Base-by-base conservation (phyloP, 1,140 invertebrate species). In the Bombus vancouverensis region DNA sequence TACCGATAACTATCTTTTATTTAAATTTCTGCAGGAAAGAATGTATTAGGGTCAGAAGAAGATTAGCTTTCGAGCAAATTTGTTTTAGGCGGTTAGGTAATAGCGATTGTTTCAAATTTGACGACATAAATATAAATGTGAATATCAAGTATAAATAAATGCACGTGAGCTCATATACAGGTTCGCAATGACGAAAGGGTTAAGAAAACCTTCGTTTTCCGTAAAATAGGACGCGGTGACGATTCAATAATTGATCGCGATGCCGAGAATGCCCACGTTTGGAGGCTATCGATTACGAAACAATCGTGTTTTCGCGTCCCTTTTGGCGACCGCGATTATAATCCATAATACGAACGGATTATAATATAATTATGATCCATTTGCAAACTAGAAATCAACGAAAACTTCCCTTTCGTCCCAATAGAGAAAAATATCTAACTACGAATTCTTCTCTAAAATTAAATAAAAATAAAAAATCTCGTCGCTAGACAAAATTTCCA, bases 221-320 rank as follows among this genome's bases (percentile, higher is more conserved):
- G 28, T n/a, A 57, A 83, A 83, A 83, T 78, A 28, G 75, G 39
- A 79, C 76, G 32, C 13, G 9, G 37, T 39, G 44, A 70, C 44
- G 62, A 42, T 32, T 70, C 8, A 68, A 37, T 42, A 66, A 39
- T 28, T 77, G 42, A 77, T 83, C 73, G 65, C 62, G 15, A 77
- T 32, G 70, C 32, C 34, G 13, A 28, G 47, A n/a, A 25, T 18
- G 6, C 6, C 44, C 22, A n/a, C 37, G 4, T 6, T 37, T 59
- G 12, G 15, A 71, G 15, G 68, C 25, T 57, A 32, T 25, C 28
- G 28, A 68, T 85, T 85, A 39, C 77, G 83, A 85, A 85, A 85
- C 42, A 25, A 83, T 15, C 34, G 72, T 34, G 37, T 18, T 79
- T n/a, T 72, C 42, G 53, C 76, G 68, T 76, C 32, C 25, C 47